Evolutionary conservation across 2,113 vertebrate species (phyloP), one percentile per base, ranked within the genome.

Genomic region (Vulpes ferrilata): DNA sequence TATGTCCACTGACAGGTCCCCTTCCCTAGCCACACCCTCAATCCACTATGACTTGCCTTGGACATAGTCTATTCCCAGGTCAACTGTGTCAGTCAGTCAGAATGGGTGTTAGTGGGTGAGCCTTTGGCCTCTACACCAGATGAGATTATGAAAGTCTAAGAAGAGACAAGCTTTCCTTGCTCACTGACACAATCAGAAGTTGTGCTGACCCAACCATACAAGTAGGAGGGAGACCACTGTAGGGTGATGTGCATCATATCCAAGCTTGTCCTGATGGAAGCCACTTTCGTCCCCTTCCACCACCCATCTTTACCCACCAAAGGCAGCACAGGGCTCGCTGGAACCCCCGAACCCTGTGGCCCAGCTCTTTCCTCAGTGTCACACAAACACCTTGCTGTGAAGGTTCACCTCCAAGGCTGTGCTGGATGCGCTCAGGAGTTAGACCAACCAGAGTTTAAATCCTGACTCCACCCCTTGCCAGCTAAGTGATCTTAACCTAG

Each of bases 241-340:
- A 1, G 1, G 32, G 30, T 11, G 35, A 10, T 6, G 1, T 10
- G 19, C 0, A 0, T 25, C 67, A 17, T 16, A n/a, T 1, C 87
- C 51, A 80, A 20, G 48, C 32, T 22, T 16, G 10, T 20, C 64
- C 71, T 90, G 83, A 22, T 53, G 32, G 62, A 1, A 59, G 73
- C 57, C 65, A 25, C 25, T 78, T 78, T 78, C 8, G 23, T n/a
- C 13, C 3, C 51, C 23, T 35, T 30, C 73, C 13, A 4, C 2
- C 1, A 15, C 25, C 22, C 55, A 32, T 20, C 25, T 59, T 79
- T 9, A 32, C 64, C 30, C 23, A 65, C 65, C 23, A 19, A 16
- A 0, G 64, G 27, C 83, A 55, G 62, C 13, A 19, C 38, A 59
- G 3, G 62, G 15, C 9, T 78, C 53, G 12, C 80, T 19, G n/a